Conservation (phyloP, 2,113 vertebrate genomes). For the Pteronura brasiliensis region DNA sequence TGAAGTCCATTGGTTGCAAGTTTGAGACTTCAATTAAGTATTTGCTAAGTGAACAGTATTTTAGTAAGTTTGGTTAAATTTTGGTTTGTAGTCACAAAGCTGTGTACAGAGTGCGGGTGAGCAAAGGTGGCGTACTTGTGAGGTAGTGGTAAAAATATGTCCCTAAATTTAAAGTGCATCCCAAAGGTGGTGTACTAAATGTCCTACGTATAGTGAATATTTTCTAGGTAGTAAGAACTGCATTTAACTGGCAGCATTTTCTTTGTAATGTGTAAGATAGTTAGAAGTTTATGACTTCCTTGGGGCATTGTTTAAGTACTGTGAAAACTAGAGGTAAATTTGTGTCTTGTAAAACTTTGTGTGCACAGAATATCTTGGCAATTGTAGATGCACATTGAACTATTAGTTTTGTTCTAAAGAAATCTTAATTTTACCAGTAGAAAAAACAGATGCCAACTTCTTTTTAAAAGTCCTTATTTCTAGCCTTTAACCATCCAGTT, state of each 20-base stretch:
- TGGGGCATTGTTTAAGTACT: not conserved
- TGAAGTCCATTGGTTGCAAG: constrained; percentile 11
- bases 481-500: not conserved
- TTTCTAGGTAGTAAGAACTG: not conserved
- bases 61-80: not conserved
- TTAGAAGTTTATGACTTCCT: not conserved
- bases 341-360: not conserved
- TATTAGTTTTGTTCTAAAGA: constrained; percentile 29
- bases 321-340: not conserved
- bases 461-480: constrained; percentile 28
- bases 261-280: not conserved
- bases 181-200: not conserved
- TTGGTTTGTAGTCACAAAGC: not conserved
- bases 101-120: not conserved
- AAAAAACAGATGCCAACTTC: not conserved
- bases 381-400: not conserved
- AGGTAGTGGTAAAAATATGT: not conserved
- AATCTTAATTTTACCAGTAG: constrained; percentile 21
- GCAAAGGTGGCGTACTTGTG: not conserved
- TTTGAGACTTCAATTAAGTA: not conserved
- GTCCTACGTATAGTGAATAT: not conserved
- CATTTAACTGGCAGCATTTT: not conserved
- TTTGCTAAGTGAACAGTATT: constrained; percentile 9
- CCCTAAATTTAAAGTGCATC: not conserved
- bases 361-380: not conserved